Base-by-base conservation (phyloP, 1,140 invertebrate genomes). In the Tetraneura akinire region DNA sequence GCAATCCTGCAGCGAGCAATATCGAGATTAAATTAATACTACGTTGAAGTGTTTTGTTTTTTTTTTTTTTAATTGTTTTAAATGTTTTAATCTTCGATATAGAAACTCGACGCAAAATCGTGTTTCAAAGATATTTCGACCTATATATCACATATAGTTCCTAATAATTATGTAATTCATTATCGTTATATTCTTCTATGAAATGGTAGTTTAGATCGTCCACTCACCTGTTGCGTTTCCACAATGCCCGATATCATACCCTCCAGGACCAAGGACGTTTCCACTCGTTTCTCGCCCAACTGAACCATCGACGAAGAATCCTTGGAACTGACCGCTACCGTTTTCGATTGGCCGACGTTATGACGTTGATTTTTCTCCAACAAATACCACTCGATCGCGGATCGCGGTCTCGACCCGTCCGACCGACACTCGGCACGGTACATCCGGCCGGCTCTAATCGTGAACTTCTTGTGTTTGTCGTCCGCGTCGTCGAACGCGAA, bases 351-450 rank as follows among this genome's bases (percentile, higher is more conserved):
- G 10, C 21, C 47, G 10, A 71, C 26, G 47, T 29, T 21, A n/a
- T 29, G 29, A 8, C 68, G 68, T 71, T 71, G 47, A 29, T 71
- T 71, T 11, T 51, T 51, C 26, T 51, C 29, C 4, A 71, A 71
- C 11, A 71, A 9, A 29, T 71, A 95, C 90, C 90, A 92, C 37
- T 92, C 91, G 83, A 96, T 93, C n/a, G 89, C 86, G 6, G 94
- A 92, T 82, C 91, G 90, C 1, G 94, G 94, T 78, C 91, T 87
- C 1, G 94, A 95, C 49, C 94, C 94, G 0, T 89, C 89, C 29
- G 93, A 91, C 82, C 91, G 90, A 84, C 94, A 96, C 84, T 94
- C 92, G 37, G 96, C 90, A 82, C 94, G 92, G 83, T 94, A 93
- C 81, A 90, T 88, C 84, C 92, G 92, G 82, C 93, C 93, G 0